Conservation (phyloP, 53 echinoderm and acorn worm genomes). For the Holothuria scabra region DNA sequence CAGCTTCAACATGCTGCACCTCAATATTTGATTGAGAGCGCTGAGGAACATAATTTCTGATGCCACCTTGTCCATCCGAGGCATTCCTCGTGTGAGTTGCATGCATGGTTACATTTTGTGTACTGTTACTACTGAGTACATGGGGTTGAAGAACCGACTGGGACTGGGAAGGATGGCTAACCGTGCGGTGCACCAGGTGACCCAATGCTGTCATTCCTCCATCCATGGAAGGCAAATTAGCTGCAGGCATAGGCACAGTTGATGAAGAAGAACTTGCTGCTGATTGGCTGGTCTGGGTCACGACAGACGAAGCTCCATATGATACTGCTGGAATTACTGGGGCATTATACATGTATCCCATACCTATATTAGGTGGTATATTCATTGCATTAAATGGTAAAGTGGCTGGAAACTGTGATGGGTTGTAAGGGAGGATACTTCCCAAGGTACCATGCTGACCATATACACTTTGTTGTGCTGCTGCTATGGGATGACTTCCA, state of each 20-base stretch:
- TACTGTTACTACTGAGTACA: background rate
- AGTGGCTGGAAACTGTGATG: constrained; percentile 11
- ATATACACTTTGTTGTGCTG: constrained; percentile 35
- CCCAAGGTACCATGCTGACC: constrained; percentile 31
- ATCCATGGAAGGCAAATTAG: constrained; percentile 19
- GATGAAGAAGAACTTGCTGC: constrained; percentile 10
- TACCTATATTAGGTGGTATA: constrained; percentile 40
- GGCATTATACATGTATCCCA: constrained; percentile 20
- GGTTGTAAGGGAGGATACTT: constrained; percentile 15
- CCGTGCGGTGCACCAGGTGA: constrained; percentile 37
- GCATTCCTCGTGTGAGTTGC: constrained; percentile 30
- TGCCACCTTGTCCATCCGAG: constrained; percentile 19
- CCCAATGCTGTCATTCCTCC: constrained; percentile 19
- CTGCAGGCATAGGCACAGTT: background rate
- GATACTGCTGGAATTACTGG: constrained; percentile 16
- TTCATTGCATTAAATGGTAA: constrained; percentile 26
- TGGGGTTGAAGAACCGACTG: background rate
- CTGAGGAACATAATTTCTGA: constrained; percentile 3
- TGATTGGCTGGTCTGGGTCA: constrained; percentile 28
- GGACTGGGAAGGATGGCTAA: constrained; percentile 34
- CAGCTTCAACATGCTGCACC: constrained; percentile 25
- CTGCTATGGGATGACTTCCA: constrained; percentile 25
- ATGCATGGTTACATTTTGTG: constrained; percentile 29
- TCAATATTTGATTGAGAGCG: constrained; percentile 40
- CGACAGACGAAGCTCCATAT: constrained; percentile 7